Evolutionary conservation across 2,888 invertebrate species (phyloP), one percentile per base, ranked within the genome.

Genomic region (Luperina nickerlii): DNA sequence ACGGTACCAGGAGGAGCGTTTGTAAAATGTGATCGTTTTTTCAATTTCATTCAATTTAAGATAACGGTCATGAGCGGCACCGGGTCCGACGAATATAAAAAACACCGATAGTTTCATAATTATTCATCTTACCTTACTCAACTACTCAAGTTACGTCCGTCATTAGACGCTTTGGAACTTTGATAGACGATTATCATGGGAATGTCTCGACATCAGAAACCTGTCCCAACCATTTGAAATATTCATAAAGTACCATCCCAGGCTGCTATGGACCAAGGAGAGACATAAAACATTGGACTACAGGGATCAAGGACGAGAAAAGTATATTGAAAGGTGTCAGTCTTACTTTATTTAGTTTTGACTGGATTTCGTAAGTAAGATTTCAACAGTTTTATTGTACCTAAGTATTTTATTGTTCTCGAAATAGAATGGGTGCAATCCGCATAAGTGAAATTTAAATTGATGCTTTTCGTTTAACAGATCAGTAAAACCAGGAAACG

Each of bases 221-320:
- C 48, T 63, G 63, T 48, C 51, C 57, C 48, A 67, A 69, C 66
- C 18, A 62, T 32, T 68, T 87, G 24, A 85, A 80, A 79, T 76
- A 85, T 87, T 81, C 66, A 67, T 62, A 42, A 65, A 27, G 7
- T 51, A 60, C 13, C 48, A 51, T 62, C 48, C n/a, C 60, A 54
- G 65, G 45, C n/a, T 57, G 38, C 27, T 70, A 11, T 13, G 42
- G 32, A 51, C 54, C n/a, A 60, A 45, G 65, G 62, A 9, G 20
- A 48, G 82, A 42, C 9, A 57, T 74, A 48, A 42, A 54, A 74
- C 38, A 78, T 60, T 68, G 63, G 18, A 51, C 63, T n/a, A 24
- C 45, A 18, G 24, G 42, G 62, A 75, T 71, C 13, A 81, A 24
- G 9, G 18, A 48, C 20, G n/a, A 27, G 63, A 67, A 72, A 74